Conservation (phyloP, 2,113 vertebrate species). For the Peucedramus taeniatus region DNA sequence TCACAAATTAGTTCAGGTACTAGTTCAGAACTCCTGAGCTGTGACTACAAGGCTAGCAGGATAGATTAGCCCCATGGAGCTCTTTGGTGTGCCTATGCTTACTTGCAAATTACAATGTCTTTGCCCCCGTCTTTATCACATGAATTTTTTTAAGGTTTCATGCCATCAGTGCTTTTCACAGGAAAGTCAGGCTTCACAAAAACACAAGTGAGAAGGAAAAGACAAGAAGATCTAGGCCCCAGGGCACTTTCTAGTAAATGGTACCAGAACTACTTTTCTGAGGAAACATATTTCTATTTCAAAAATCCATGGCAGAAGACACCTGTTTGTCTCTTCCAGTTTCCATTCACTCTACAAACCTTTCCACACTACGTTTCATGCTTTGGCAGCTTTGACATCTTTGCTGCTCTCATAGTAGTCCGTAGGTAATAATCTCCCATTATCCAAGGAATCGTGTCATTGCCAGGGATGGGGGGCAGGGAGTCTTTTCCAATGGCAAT, state of each 20-base stretch:
- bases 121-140: fast-evolving
- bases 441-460: background rate
- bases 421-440: background rate
- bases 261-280: background rate
- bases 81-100: background rate
- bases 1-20: background rate
- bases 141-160: background rate
- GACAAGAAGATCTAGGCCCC: background rate
- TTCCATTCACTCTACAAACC: background rate
- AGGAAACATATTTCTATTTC: background rate
- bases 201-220: background rate
- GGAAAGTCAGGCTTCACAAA: background rate
- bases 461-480: background rate
- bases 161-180: background rate
- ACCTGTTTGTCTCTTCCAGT: background rate
- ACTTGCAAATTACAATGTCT: background rate
- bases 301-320: background rate
- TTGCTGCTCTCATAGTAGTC: background rate
- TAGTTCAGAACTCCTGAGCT: background rate
- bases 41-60: background rate
- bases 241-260: background rate
- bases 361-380: background rate
- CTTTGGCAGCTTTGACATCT: background rate
- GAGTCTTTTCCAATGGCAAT: background rate
- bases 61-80: background rate